Evolutionary conservation across 2,113 vertebrate species (phyloP).

Genomic region (Platysternon megacephalum): DNA sequence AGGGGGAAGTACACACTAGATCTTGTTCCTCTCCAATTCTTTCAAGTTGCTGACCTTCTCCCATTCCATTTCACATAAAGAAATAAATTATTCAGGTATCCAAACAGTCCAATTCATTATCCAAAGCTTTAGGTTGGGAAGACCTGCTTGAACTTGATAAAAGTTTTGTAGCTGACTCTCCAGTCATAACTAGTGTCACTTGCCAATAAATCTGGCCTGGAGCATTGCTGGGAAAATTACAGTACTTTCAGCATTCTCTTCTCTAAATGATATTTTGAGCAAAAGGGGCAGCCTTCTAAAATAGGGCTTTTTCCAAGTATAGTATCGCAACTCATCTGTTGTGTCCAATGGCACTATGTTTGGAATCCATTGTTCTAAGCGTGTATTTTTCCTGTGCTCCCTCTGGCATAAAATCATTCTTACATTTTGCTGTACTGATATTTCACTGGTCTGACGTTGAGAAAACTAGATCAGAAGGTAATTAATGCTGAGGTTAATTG

Average conservation of each 20-base stretch:
- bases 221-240: not conserved
- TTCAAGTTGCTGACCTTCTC: not conserved
- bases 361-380: not conserved
- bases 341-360: not conserved
- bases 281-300: not conserved
- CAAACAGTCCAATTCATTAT: not conserved
- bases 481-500: not conserved
- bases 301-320: not conserved
- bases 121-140: not conserved
- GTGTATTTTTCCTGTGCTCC: not conserved
- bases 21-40: not conserved
- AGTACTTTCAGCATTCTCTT: constrained; percentile 34
- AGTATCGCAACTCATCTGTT: not conserved
- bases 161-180: not conserved
- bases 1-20: not conserved
- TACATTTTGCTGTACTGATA: not conserved
- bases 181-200: not conserved
- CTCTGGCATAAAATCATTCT: not conserved
- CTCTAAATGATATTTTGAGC: constrained; percentile 4
- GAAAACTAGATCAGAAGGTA: not conserved
- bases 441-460: not conserved
- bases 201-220: constrained; percentile 36
- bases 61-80: not conserved
- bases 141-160: not conserved
- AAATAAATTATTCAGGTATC: not conserved